phyloP scores from a whole-genome alignment of 2,113 vertebrate genomes.

The Sylvilagus bachmani region DNA sequence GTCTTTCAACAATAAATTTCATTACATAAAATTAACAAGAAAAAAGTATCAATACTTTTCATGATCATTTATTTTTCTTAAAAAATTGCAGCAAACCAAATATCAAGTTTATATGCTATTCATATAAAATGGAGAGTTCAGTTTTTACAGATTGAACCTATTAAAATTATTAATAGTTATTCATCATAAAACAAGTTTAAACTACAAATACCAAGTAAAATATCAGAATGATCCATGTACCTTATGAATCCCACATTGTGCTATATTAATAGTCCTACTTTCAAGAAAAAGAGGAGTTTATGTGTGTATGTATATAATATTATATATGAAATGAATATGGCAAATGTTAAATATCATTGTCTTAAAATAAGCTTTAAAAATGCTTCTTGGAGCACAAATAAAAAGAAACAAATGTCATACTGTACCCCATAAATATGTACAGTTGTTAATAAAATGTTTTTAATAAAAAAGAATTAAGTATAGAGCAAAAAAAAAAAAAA shows the following conservation, averaged over 20 bases:
- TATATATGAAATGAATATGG: no score
- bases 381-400: no score
- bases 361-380: no score
- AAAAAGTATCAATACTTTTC: neutral
- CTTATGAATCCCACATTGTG: neutral
- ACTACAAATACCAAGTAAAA: slow-evolving; percentile 30
- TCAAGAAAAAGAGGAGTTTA: no score
- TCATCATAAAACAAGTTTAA: neutral
- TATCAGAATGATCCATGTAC: neutral
- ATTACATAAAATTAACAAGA: slow-evolving; percentile 26
- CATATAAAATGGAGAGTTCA: neutral
- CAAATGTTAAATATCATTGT: no score
- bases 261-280: no score
- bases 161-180: slow-evolving; percentile 23
- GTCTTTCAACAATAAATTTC: slow-evolving; percentile 59
- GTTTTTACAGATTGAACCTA: neutral
- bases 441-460: no score
- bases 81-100: neutral
- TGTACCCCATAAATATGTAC: no score
- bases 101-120: neutral
- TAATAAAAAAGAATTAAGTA: no score
- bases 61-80: neutral
- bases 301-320: no score
- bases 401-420: no score
- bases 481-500: no score